phyloP scores from a whole-genome alignment of 2,113 vertebrate genomes.

The Echinops telfairi region DNA sequence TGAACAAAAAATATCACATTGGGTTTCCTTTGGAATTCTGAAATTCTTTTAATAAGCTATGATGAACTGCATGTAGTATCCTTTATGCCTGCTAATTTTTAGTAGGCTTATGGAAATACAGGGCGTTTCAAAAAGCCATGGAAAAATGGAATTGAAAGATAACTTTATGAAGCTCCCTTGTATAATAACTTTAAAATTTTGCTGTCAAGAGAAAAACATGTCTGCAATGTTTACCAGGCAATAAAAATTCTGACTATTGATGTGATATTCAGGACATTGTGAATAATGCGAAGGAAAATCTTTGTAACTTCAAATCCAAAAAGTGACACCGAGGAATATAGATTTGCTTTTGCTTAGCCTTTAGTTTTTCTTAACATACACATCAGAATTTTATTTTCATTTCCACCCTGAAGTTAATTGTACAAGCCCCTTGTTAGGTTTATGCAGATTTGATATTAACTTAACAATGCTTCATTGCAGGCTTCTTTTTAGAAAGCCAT shows the following conservation, averaged over 20 bases:
- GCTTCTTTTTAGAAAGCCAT: slow-evolving; percentile 33
- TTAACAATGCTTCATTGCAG: slow-evolving; percentile 26
- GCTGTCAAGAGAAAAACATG: background rate
- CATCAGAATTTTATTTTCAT: background rate
- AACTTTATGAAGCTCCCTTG: no score
- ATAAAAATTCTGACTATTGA: background rate
- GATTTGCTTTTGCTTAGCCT: background rate
- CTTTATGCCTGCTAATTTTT: background rate
- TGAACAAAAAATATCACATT: background rate
- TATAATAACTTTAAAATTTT: background rate
- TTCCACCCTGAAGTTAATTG: slow-evolving; percentile 56
- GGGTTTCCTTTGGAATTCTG: background rate
- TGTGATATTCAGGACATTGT: slow-evolving; percentile 50
- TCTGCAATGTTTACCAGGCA: background rate
- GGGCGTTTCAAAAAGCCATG: no score
- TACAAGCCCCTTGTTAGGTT: slow-evolving; percentile 34
- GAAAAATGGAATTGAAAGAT: no score
- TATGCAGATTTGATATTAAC: slow-evolving; percentile 27
- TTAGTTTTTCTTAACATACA: slow-evolving; percentile 3
- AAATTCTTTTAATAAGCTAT: slow-evolving; percentile 13
- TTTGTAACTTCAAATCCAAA: background rate
- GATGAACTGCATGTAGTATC: background rate
- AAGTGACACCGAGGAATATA: background rate
- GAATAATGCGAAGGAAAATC: background rate
- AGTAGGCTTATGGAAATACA: background rate